Conservation (phyloP, 2,797 vertebrate genomes). For the Oreochromis grahami region DNA sequence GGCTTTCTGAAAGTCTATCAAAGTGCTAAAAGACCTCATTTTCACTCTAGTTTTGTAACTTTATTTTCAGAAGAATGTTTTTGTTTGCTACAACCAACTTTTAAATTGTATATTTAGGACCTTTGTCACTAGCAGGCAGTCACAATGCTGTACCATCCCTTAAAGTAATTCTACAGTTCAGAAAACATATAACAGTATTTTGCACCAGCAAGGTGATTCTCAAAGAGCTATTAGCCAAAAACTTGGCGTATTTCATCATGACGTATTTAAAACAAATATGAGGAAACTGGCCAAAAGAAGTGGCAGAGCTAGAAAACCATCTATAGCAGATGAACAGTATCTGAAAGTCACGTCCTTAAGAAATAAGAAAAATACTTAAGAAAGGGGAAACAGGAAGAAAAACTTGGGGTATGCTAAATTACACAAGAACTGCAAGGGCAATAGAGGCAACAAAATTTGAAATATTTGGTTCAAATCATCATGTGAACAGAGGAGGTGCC, state of each 20-base stretch:
- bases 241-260: background rate
- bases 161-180: background rate
- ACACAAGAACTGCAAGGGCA: background rate
- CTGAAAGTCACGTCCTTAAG: background rate
- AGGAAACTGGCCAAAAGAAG: background rate
- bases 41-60: background rate
- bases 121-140: background rate
- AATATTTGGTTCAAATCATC: background rate
- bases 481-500: background rate
- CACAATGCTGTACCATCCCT: background rate
- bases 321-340: background rate
- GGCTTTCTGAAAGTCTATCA: background rate
- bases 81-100: background rate
- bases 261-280: background rate
- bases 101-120: background rate
- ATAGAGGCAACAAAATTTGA: background rate
- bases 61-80: background rate
- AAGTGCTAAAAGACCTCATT: background rate
- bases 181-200: background rate
- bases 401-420: background rate
- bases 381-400: background rate
- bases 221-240: background rate
- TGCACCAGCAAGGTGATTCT: background rate
- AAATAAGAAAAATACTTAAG: background rate
- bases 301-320: background rate